Base-by-base conservation (phyloP, 2,797 vertebrate species). In the Myotis planiceps region DNA sequence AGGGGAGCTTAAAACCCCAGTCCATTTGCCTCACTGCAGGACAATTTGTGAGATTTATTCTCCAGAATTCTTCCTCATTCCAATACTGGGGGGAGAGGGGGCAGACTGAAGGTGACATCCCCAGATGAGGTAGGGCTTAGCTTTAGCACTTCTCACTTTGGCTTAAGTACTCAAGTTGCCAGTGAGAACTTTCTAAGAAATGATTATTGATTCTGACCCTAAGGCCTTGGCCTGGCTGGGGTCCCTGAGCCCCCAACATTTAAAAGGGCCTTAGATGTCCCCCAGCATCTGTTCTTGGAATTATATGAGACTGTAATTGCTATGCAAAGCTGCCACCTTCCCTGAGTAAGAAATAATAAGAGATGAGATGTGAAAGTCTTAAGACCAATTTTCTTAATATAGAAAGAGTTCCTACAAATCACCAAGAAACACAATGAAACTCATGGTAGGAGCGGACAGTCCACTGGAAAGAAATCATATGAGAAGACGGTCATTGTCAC, bases 391-490 rank as follows among this genome's bases (percentile, higher is more conserved):
- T 79, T 39, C 42, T 92, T 51, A 8, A 87, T 37, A 75, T 60
- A 51, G 3, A 86, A 88, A 92, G 51, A 92, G 45, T 78, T 39
- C 27, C 63, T 71, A 45, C 34, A 32, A 87, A 79, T 91, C 87
- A 93, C n/a, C 76, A 87, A 91, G 65, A 74, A 95, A 55, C 15
- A 37, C 71, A 7, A 63, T 27, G 8, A 37, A 80, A 85, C 21
- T 34, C 47, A 89, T 6, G 8, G 47, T 74, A 53, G 51, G 18
- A 74, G 14, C 21, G 6, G 19, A 49, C 19, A 60, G 60, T 60
- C 32, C 76, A 45, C 39, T 69, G 39, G 23, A 45, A 47, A 85
- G 34, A 51, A 81, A 75, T 34, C 29, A 3, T 9, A 45, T 79
- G 21, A 72, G 71, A 75, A 34, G 51, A 25, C 21, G 18, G 34